Evolutionary conservation across 2,888 invertebrate genomes (phyloP).

Genomic region (Heliconius cydno): DNA sequence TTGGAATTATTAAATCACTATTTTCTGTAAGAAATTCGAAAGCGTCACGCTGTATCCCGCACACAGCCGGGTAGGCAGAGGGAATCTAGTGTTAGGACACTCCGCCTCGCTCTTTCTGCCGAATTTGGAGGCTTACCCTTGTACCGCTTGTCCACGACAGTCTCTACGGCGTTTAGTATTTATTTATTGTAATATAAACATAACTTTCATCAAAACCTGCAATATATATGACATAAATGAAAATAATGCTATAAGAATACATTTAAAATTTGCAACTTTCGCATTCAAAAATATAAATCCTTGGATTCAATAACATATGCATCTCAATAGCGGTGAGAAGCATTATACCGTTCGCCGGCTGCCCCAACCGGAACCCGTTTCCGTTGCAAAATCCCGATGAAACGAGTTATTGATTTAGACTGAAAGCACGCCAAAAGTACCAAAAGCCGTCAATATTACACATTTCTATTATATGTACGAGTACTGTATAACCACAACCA

Average conservation of each 20-base stretch:
- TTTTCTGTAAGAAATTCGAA: too few species aligned
- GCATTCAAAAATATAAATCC: constrained; percentile 9
- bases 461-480: neutral
- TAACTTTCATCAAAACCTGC: too few species aligned
- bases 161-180: too few species aligned
- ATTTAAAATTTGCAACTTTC: neutral
- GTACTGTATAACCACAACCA: neutral
- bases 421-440: constrained; percentile 13
- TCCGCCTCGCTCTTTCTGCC: too few species aligned
- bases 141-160: too few species aligned
- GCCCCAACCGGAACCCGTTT: constrained; percentile 19
- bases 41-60: too few species aligned
- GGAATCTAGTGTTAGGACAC: too few species aligned
- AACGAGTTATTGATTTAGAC: constrained; percentile 25
- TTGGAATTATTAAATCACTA: too few species aligned
- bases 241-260: neutral
- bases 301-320: constrained; percentile 26
- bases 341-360: constrained; percentile 31
- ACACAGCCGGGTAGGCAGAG: too few species aligned
- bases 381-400: constrained; percentile 20
- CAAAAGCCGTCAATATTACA: constrained; percentile 6
- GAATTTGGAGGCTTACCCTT: too few species aligned
- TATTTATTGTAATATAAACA: too few species aligned
- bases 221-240: too few species aligned
- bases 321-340: constrained; percentile 33